phyloP scores from a whole-genome alignment of 1,140 invertebrate species.

The Aphidius ervi region DNA sequence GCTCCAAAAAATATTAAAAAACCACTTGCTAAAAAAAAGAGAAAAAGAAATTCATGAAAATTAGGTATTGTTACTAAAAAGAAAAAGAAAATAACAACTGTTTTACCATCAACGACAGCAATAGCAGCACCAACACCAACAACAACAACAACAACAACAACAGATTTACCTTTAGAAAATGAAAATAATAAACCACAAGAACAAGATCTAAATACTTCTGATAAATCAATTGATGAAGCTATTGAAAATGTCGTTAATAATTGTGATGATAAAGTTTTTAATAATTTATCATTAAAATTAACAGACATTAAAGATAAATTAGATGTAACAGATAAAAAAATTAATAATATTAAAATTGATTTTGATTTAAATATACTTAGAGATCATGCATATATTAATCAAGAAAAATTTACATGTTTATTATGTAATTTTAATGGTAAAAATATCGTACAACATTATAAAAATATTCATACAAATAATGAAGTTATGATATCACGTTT shows the following conservation, averaged over 20 bases:
- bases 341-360: neutral
- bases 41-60: constrained; percentile 41
- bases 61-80: constrained; percentile 37
- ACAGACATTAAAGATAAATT: too few species aligned
- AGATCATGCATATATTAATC: constrained; percentile 36
- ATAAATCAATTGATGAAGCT: too few species aligned
- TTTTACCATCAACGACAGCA: too few species aligned
- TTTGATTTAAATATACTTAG: constrained; percentile 27
- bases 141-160: too few species aligned
- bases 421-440: constrained; percentile 59
- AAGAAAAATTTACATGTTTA: constrained; percentile 53
- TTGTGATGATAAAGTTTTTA: too few species aligned
- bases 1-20: neutral
- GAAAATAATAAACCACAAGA: too few species aligned
- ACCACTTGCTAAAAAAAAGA: constrained; percentile 32
- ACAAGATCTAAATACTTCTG: too few species aligned
- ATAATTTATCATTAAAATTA: too few species aligned
- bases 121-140: too few species aligned
- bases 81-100: constrained; percentile 33
- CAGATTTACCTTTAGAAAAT: too few species aligned
- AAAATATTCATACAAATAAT: constrained; percentile 57
- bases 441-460: constrained; percentile 65
- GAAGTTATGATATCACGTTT: constrained; percentile 65
- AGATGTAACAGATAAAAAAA: too few species aligned
- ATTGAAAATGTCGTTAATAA: too few species aligned